Base-by-base conservation (phyloP, 1,140 invertebrate species). In the Glossosoma conforme region DNA sequence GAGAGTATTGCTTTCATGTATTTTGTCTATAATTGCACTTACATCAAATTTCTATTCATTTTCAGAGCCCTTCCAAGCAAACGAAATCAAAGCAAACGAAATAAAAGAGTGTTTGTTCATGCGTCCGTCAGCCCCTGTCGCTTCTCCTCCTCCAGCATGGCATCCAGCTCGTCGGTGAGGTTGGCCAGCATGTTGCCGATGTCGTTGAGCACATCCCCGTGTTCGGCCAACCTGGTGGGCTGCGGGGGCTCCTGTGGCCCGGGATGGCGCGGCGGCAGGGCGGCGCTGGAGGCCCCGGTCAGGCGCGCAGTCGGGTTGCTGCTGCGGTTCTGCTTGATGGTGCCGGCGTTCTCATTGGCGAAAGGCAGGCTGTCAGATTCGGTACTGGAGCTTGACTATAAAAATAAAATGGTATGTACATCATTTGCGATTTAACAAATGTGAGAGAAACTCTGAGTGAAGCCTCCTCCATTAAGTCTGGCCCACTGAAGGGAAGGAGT, bases 281-380 rank as follows among this genome's bases (percentile, higher is more conserved):
- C 56, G 17, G 69, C 65, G 22, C 64, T 67, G 20, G 64, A 63
- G 22, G 70, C 61, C 3, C 70, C 66, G 57, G 70, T 73, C 54
- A 73, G 70, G 2, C 66, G 69, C 1, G 69, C 69, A 57, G 72
- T 70, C 3, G 76, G 76, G 10, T 76, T 58, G 10, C 71, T 68
- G 1, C 68, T 63, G 13, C 65, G 72, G 63, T 71, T 78, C 65
- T 76, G 78, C 60, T 96, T 95, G 64, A 98, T 98, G 18, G 96
- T 98, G 9, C 95, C 96, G 24, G 93, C 93, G 74, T 98, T 97
- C 66, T 98, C 96, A 70, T 98, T 98, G 50, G 96, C 95, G 74
- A 98, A 98, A 28, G 95, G 95, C 66, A 98, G 81, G 59, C 92
- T 94, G 70, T 97, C 94, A 17, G 92, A 95, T 75, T 97, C 90